Conservation (phyloP, 2,113 vertebrate species). For the Pogonocichla stellata region DNA sequence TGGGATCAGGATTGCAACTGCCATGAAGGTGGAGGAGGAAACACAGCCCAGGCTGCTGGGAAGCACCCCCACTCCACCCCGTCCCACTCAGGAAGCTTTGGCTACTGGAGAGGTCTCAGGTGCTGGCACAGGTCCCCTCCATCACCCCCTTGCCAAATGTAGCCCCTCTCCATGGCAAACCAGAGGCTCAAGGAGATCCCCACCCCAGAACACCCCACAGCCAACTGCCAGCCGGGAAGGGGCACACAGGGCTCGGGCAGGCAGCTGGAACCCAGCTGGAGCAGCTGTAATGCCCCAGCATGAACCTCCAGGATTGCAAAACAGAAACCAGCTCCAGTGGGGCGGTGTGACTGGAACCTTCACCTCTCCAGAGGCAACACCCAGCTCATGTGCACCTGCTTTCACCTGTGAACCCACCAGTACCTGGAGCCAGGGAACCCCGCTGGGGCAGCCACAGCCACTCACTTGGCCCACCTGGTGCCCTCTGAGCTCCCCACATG, state of each 20-base stretch:
- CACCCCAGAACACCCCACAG: not conserved
- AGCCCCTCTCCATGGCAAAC: not conserved
- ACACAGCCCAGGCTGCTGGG: not conserved
- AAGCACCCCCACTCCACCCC: not conserved
- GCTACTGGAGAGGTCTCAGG: not conserved
- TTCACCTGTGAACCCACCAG: not conserved
- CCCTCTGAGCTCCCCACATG: not conserved
- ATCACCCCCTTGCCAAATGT: not conserved
- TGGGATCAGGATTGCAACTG: not conserved
- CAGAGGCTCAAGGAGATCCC: not conserved
- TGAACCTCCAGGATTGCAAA: not conserved
- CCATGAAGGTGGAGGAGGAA: not conserved
- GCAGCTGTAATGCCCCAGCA: not conserved
- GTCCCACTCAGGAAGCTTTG: not conserved
- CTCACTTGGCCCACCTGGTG: not conserved
- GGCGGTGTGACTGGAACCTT: accelerated
- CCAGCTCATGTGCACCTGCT: not conserved
- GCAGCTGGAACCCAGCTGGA: not conserved
- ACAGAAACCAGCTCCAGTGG: not conserved
- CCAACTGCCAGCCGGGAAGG: accelerated
- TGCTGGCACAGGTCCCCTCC: not conserved
- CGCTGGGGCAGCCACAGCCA: not conserved
- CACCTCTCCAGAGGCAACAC: not conserved
- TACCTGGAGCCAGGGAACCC: not conserved
- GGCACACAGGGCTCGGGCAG: not conserved